Evolutionary conservation across 2,888 invertebrate genomes (phyloP), one percentile per base, ranked within the genome.

Genomic region (Lasioglossum malachurum): DNA sequence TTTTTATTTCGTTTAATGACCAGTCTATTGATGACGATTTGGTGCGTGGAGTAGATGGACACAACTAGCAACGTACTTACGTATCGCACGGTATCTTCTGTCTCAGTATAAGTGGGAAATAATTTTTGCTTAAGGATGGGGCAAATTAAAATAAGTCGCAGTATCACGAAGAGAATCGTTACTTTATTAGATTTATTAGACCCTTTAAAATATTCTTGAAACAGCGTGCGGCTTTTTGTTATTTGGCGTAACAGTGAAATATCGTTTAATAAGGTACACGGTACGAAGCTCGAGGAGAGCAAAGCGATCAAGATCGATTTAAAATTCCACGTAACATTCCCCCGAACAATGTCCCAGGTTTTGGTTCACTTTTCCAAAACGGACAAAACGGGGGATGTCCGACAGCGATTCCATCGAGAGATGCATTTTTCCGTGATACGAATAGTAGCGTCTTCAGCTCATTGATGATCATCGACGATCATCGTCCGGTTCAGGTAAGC

Each of bases 191-290:
- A 94, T 94, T 94, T 92, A 93, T 94, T 93, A 93, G 93, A 93
- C 93, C 92, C 90, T 93, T 90, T 93, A 93, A 94, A 94, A 93
- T 94, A 94, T 92, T 69, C 38, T 93, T 92, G 89, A 91, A 94
- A 93, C 92, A 93, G 92, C 92, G 92, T 92, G 91, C 92, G 93
- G 88, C 89, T 91, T 89, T 69, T 93, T 90, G 88, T 92, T 91
- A 90, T 91, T 85, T 92, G 92, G 93, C 89, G 88, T 92, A 93
- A 92, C 89, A 92, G 87, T 92, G 89, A 89, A 89, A 90, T 91
- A 92, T 91, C 89, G 88, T 91, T 91, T 90, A 85, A 74, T 72
- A 87, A 90, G 90, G 89, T 91, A 90, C 90, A 77, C 83, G 87
- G 89, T 90, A 89, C 86, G 88, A 90, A 90, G 88, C 83, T 86